Evolutionary conservation across 2,888 invertebrate species (phyloP).

Genomic region (Meloe dianella): DNA sequence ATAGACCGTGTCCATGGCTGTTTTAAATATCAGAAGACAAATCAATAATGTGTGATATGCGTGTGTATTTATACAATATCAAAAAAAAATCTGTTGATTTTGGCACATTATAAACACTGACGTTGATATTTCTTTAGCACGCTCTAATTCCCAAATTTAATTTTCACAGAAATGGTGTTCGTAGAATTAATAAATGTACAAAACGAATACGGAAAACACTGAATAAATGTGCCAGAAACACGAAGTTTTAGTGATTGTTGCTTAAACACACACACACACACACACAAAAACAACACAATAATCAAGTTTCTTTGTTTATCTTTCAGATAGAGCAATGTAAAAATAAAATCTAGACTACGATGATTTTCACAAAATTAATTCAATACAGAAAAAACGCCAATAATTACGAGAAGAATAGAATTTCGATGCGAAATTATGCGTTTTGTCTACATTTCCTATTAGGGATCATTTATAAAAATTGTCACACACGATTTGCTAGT

Average conservation of each 20-base stretch:
- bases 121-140: constrained; percentile 30
- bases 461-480: background rate
- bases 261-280: background rate
- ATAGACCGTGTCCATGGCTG: constrained; percentile 71
- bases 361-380: background rate
- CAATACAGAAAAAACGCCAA: background rate
- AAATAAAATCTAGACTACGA: background rate
- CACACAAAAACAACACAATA: too few species aligned
- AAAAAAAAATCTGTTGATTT: background rate
- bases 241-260: background rate
- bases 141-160: constrained; percentile 37
- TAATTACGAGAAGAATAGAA: background rate
- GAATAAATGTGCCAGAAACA: background rate
- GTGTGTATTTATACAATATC: background rate
- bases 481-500: background rate
- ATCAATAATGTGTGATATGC: background rate
- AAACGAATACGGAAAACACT: background rate
- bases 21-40: background rate
- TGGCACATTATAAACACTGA: constrained; percentile 9
- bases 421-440: constrained; percentile 14
- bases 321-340: background rate
- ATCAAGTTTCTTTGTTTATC: background rate
- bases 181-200: background rate
- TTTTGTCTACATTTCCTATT: constrained; percentile 35
- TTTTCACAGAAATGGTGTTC: constrained; percentile 30